phyloP scores from a whole-genome alignment of 2,888 invertebrate genomes.

The Andrena hattorfiana region DNA sequence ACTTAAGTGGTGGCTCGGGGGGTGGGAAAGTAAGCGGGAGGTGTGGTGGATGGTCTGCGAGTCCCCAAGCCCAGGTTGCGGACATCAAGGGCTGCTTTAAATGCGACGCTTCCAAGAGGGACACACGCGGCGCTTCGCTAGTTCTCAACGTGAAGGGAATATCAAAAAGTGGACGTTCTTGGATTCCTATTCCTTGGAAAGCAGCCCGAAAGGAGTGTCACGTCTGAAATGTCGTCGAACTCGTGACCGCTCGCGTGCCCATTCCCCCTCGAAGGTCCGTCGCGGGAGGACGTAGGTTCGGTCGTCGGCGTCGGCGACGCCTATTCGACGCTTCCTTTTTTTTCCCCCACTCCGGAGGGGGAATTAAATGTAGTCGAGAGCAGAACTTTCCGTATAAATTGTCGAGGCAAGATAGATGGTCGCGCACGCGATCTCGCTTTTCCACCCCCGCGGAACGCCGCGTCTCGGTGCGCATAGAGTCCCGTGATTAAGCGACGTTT shows the following conservation, averaged over 20 bases:
- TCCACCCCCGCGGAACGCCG: not conserved
- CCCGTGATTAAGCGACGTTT: slow-evolving; percentile 62
- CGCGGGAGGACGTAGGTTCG: not conserved
- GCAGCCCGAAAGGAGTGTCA: not conserved
- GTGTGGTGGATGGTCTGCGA: not conserved
- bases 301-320: not conserved
- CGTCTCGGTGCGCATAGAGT: slow-evolving; percentile 23
- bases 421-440: slow-evolving; percentile 18
- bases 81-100: too few relatives aligned
- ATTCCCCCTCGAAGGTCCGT: not conserved
- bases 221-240: slow-evolving; percentile 8
- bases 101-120: too few relatives aligned
- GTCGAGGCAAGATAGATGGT: slow-evolving; percentile 35
- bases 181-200: too few relatives aligned
- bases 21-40: not conserved
- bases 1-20: slow-evolving; percentile 59
- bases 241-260: slow-evolving; percentile 6
- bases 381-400: slow-evolving; percentile 40
- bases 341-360: not conserved
- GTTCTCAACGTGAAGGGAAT: too few relatives aligned
- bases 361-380: slow-evolving; percentile 27
- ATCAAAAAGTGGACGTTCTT: too few relatives aligned
- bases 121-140: too few relatives aligned
- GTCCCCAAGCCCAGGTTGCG: too few relatives aligned
- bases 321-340: not conserved